Evolutionary conservation across 2,888 invertebrate species (phyloP), one percentile per base, ranked within the genome.

Genomic region (Heteromurus nitidus): DNA sequence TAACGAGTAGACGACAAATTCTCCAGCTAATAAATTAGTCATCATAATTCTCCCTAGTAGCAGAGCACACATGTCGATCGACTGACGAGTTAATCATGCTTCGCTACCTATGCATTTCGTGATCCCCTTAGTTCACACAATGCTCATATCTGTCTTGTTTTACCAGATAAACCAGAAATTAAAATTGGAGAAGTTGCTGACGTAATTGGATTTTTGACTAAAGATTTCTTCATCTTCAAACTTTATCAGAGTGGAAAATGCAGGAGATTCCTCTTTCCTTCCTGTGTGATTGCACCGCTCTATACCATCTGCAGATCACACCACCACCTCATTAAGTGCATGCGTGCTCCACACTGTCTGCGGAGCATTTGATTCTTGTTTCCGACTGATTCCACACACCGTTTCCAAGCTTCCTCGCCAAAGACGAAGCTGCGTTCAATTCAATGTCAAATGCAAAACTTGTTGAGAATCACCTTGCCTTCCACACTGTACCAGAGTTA

Each of bases 221-320:
- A n/a, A n/a, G n/a, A n/a, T n/a, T n/a, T n/a, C n/a, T n/a, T n/a
- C n/a, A n/a, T n/a, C 7, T 11, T 16, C 47, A 47, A 47, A 47
- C n/a, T n/a, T n/a, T n/a, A n/a, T n/a, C 36, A 65, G 24, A 65
- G 13, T 31, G 18, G n/a, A 16, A 16, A 50, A 47, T 16, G 26
- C 47, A 11, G 3, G n/a, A n/a, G 16, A n/a, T n/a, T 47, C n/a
- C 11, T 47, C n/a, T 47, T 36, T 65, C 22, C 20, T 69, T 50
- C 69, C 55, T 55, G 50, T 53, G 65, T 44, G 11, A 60, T 36
- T 30, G 36, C 69, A 69, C 55, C 65, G 28, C n/a, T n/a, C n/a
- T n/a, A n/a, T n/a, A n/a, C 3, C 64, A 74, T 64, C 47, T 47
- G 2, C 36, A 65, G 11, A 76, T 76, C 76, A 76, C 76, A 76